Conservation (phyloP, 2,113 vertebrate species). For the Empidonax traillii region DNA sequence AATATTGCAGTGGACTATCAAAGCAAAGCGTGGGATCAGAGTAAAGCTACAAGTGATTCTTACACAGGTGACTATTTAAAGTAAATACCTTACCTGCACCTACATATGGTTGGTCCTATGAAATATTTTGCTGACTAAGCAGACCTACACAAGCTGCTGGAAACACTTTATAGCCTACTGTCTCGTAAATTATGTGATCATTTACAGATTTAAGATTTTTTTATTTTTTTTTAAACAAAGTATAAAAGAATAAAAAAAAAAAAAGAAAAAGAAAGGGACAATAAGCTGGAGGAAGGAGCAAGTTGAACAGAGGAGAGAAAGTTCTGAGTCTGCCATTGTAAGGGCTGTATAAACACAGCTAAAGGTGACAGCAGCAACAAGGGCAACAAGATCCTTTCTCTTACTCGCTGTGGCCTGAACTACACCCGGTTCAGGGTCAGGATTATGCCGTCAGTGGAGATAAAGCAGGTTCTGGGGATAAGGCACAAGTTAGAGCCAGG, state of each 20-base stretch:
- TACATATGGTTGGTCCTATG: background rate
- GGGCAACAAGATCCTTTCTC: background rate
- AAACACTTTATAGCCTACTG: background rate
- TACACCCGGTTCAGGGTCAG: background rate
- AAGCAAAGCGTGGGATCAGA: background rate
- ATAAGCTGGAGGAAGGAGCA: background rate
- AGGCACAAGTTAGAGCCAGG: background rate
- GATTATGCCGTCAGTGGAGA: too few species aligned
- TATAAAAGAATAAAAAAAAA: background rate
- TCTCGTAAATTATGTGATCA: background rate
- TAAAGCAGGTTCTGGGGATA: background rate
- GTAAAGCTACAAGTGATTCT: background rate
- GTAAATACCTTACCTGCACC: fast-evolving
- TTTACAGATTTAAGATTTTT: background rate
- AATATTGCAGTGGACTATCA: background rate
- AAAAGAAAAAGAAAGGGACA: too few species aligned
- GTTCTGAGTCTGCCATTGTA: background rate
- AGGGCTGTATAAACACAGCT: background rate
- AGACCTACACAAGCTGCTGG: background rate
- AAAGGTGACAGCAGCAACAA: background rate
- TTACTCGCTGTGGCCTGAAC: background rate
- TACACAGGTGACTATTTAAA: background rate
- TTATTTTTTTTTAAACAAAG: background rate
- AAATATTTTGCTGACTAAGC: background rate
- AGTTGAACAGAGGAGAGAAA: background rate